A percentile compares a stretch with the other conserved stretches of the same genome.
phyloP scores from a whole-genome alignment of 2,797 vertebrate genomes.

The Myiothlypis chrysogaster region DNA sequence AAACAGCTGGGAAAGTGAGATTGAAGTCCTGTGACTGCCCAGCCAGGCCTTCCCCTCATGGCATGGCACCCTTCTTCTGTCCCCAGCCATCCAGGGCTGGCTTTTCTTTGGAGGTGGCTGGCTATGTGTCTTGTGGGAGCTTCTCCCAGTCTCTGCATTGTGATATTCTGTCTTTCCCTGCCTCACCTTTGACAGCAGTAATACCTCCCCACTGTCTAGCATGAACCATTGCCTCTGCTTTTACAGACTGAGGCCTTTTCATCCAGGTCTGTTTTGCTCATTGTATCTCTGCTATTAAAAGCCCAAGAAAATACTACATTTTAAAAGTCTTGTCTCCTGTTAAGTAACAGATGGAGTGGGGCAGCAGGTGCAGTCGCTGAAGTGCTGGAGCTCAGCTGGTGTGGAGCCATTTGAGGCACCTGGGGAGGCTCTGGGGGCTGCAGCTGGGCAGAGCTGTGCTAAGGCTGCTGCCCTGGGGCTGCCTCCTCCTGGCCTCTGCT shows the following conservation, averaged over 20 bases:
- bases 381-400: background rate
- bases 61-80: background rate
- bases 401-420: background rate
- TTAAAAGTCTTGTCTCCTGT: background rate
- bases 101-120: background rate
- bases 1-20: background rate
- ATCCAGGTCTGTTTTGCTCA: background rate
- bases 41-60: background rate
- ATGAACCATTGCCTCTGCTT: background rate
- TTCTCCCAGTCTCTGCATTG: background rate
- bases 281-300: background rate
- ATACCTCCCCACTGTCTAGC: background rate
- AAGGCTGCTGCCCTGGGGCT: fast-evolving
- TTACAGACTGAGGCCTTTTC: background rate
- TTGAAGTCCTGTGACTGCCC: background rate
- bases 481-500: fast-evolving
- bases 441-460: background rate
- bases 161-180: background rate
- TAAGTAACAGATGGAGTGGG: background rate
- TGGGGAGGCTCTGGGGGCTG: background rate
- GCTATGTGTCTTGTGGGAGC: background rate
- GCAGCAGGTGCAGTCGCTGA: background rate
- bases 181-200: background rate
- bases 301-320: background rate
- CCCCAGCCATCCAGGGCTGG: background rate